A percentile compares a stretch with the other conserved stretches of the same genome.
These are phyloP conservation scores for Procambarus clarkii DNA, from an alignment of 1,140 invertebrate species.

Conservation along the genomic window DNA sequence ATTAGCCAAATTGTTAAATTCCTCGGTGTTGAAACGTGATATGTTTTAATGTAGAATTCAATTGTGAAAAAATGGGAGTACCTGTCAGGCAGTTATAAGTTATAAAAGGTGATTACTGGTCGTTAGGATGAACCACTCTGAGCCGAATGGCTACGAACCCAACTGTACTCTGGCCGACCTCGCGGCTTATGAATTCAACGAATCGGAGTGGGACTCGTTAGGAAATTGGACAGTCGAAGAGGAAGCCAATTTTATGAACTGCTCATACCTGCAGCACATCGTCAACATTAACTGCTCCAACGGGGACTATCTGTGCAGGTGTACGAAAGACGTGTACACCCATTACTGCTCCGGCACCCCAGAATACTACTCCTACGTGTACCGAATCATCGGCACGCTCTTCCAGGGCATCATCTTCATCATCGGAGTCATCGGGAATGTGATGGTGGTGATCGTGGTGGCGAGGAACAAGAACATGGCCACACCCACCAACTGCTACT, in stretches of 20 bases:
- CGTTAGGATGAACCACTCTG: conserved; percentile 31
- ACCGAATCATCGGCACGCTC: conserved; percentile 79
- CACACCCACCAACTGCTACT: conserved; percentile 82
- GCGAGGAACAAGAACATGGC: conserved; percentile 78
- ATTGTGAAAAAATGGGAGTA: too few species aligned
- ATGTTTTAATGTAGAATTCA: too few species aligned
- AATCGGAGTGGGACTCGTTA: conserved; percentile 30
- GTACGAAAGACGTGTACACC: conserved; percentile 52
- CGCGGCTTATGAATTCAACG: conserved; percentile 13
- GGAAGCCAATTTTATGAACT: conserved; percentile 35
- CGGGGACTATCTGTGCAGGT: conserved; percentile 52
- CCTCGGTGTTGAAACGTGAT: too few species aligned
- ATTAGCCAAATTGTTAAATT: too few species aligned
- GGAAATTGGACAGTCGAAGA: conserved; percentile 35
- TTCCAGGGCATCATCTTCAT: conserved; percentile 80
- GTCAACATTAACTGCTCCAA: conserved; percentile 32
- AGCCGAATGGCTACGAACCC: not conserved
- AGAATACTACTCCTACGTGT: conserved; percentile 78
- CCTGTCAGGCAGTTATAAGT: too few species aligned
- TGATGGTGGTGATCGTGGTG: conserved; percentile 79
- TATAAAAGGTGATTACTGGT: too few species aligned
- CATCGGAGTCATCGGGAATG: conserved; percentile 80
- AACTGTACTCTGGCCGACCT: conserved; percentile 55
- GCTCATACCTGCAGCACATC: conserved; percentile 22
- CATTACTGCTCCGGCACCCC: conserved; percentile 48